Evolutionary conservation across 2,113 vertebrate genomes (phyloP), one percentile per base, ranked within the genome.

Genomic region (Elaphurus davidianus): DNA sequence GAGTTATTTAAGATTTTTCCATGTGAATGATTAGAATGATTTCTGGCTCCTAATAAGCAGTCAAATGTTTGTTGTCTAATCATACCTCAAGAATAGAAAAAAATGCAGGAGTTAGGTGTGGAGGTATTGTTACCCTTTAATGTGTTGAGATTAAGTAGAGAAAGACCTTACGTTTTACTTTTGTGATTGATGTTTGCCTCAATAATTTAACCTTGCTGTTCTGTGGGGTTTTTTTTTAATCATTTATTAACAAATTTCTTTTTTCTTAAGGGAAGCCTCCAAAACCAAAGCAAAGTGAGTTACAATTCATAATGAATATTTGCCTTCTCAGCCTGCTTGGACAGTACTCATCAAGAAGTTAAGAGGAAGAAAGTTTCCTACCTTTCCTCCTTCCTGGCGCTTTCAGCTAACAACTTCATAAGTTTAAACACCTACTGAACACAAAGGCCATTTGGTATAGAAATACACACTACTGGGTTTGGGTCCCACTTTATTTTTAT

Each of bases 241-340:
- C 47, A 27, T 74, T 97, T 96, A 97, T 98, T 98, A 98, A 98
- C 96, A 76, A 16, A 93, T 98, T 86, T 98, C 91, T 98, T 95
- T 98, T 97, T 95, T 98, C 97, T 97, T 97, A 97, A 98, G 97
- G 98, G 55, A 96, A 93, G 57, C 62, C 93, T 97, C 57, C 95
- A 98, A 93, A 92, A 81, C 54, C 95, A 97, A 94, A 94, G 95
- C 96, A 93, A 90, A 91, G 55, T 79, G 95, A 94, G n/a, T 94
- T 79, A 43, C 82, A 96, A 19, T 87, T 59, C 83, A 5, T 95
- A 93, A 36, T 85, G 95, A 97, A 36, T 54, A 43, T 90, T 97
- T 97, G 97, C 93, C 93, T 97, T 95, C 7, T 78, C 97, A 82
- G 82, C 71, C 94, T 96, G 9, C 97, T 87, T 89, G 98, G 96